Conservation (phyloP, 2,113 vertebrate species). For the Oncorhynchus clarkii region DNA sequence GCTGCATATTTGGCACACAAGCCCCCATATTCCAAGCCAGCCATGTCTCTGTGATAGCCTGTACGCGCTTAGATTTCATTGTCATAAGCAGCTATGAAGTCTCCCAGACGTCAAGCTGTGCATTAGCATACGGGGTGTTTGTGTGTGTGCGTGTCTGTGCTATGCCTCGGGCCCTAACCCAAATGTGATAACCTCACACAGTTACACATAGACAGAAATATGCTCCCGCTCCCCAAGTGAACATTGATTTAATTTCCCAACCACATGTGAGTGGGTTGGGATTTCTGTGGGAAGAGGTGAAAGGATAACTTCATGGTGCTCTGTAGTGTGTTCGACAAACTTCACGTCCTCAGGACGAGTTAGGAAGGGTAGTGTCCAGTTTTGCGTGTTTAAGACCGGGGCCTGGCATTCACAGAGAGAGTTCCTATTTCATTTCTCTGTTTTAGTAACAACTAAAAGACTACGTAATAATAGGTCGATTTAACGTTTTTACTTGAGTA, state of each 20-base stretch:
- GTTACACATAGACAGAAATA: conserved; percentile 23
- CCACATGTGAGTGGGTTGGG: conserved; percentile 25
- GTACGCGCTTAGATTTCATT: conserved; percentile 1
- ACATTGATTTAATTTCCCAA: conserved; percentile 19
- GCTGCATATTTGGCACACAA: conserved; percentile 32
- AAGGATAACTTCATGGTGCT: background rate
- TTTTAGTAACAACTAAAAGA: background rate
- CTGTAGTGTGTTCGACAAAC: background rate
- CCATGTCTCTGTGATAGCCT: conserved; percentile 8
- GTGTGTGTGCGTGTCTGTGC: too few relatives aligned
- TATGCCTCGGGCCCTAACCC: background rate
- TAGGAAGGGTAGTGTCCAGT: background rate
- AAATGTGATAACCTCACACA: background rate
- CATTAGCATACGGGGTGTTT: background rate
- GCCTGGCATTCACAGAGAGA: background rate
- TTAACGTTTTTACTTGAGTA: background rate
- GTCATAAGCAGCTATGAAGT: conserved; percentile 1
- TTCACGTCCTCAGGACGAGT: background rate
- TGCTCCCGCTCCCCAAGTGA: conserved; percentile 19
- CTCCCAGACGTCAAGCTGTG: background rate
- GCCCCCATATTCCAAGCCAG: conserved; percentile 1
- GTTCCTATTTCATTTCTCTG: background rate
- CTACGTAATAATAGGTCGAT: background rate
- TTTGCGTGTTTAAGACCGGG: too few relatives aligned
- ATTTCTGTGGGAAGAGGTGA: conserved; percentile 6